Evolutionary conservation across 1,140 invertebrate species (phyloP), one percentile per base, ranked within the genome.

Genomic region (Zaprionus gabonicus): DNA sequence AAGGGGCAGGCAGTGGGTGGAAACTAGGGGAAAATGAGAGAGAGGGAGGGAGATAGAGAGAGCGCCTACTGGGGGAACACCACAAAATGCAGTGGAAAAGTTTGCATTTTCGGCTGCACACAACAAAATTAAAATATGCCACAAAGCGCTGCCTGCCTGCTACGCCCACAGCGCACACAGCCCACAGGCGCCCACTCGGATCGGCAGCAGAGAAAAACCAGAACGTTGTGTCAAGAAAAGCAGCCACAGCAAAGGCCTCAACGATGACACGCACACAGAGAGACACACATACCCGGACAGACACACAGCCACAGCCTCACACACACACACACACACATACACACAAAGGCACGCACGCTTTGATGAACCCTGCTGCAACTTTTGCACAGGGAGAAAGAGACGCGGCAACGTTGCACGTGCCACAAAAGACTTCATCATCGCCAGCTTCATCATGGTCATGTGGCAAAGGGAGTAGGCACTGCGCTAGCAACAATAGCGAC

Each of bases 101-200:
- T 85, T 85, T 78, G 62, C 71, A 71, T 86, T 82, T 86, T 57
- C 80, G 80, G 83, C 62, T 80, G 82, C 83, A 51, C 46, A 51
- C 46, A 87, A 80, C 82, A 82, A 87, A 86, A 82, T 87, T 86
- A 87, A 87, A 86, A 87, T 82, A 82, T 86, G 83, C 83, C 83
- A 87, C 82, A 86, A 87, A 86, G 80, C 80, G 83, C 31, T 34
- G 31, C 31, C 31, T 10, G 31, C 31, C 31, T 34, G n/a, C 12
- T 12, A 58, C 41, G 15, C 51, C 34, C 41, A 27, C 68, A 49
- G 34, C 56, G 31, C 41, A 7, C 41, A 46, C 41, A 46, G 41
- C 20, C 20, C 60, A 63, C 1, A 28, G 31, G 31, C 51, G 23
- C 41, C 12, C 12, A 53, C 12, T 23, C 9, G 38, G 38, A 20